Evolutionary conservation across 1,140 invertebrate species (phyloP).

Genomic region (Belonocnema kinseyi): DNA sequence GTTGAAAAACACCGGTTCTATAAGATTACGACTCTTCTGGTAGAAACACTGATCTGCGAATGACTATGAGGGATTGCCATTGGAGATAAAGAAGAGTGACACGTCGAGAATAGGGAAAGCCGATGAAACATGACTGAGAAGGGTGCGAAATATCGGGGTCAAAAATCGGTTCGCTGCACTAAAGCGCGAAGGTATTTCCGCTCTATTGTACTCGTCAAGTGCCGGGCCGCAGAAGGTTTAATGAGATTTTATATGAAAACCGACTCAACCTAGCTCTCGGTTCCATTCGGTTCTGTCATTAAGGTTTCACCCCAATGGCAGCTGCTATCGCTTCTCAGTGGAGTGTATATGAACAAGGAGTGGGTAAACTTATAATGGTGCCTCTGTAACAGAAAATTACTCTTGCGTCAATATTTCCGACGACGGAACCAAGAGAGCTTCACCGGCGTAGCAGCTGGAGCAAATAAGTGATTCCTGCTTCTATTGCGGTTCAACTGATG

Average conservation of each 20-base stretch:
- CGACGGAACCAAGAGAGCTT: neutral
- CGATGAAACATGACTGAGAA: conserved; percentile 21
- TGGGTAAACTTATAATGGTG: conserved; percentile 42
- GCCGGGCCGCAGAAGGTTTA: conserved; percentile 33
- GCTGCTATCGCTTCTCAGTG: conserved; percentile 37
- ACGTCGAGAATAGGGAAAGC: conserved; percentile 25
- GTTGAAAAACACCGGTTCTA: neutral
- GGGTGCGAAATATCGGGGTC: conserved; percentile 35
- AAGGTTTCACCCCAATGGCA: conserved; percentile 47
- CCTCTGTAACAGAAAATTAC: conserved; percentile 43
- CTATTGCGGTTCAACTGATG: neutral
- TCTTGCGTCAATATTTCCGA: conserved; percentile 35
- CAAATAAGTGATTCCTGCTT: neutral
- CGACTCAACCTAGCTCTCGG: conserved; percentile 37
- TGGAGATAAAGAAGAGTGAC: conserved; percentile 12
- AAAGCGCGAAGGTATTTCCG: conserved; percentile 26
- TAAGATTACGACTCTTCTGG: conserved; percentile 9
- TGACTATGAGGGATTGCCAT: conserved; percentile 9
- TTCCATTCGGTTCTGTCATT: conserved; percentile 49
- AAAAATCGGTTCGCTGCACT: conserved; percentile 34
- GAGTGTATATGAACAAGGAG: conserved; percentile 33
- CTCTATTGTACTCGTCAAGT: conserved; percentile 29
- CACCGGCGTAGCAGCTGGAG: neutral
- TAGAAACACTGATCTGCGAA: neutral
- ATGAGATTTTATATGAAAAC: conserved; percentile 54